Evolutionary conservation across 2,888 invertebrate genomes (phyloP), one percentile per base, ranked within the genome.

Genomic region (Tinea pellionella): DNA sequence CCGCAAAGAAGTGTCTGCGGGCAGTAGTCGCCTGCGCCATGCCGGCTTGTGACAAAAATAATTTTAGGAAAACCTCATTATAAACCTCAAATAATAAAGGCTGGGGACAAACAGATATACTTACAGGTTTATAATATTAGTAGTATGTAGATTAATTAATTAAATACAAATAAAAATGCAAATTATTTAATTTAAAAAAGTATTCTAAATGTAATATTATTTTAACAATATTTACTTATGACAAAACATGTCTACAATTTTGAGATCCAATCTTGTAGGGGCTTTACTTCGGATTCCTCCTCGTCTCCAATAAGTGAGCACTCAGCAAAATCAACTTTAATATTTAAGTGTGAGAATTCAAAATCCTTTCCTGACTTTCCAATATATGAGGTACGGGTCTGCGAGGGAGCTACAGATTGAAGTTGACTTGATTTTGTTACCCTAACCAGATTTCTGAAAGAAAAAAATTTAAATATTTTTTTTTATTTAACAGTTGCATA

Each of bases 321-420:
- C 74, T 94, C 94, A 0, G 88, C 89, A 68, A 95, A 89, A 41
- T 92, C 92, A 11, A 97, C 90, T 63, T 90, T 90, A 60, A 90
- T 88, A 19, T 88, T 81, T 11, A 96, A 79, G 66, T 95, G 93
- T 0, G 90, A 82, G 75, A 97, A 97, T 68, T 93, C 92, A 80
- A 98, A 97, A 71, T 95, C 94, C 71, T 93, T 93, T 60, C 93
- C 94, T 2, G 85, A 78, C 70, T 92, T 93, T 15, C 96, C 96
- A 29, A 97, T 84, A 66, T 89, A 92, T n/a, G 85, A 83, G 0
- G 86, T 78, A 51, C 89, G 90, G 59, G 89, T 79, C 57, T 89
- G 88, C 41, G 90, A 89, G 0, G 90, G 88, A 67, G 94, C 94
- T 0, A 92, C 93, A 0, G 94, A 92, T 67, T 94, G 90, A 63